Conservation (phyloP, 2,888 invertebrate species). For the Rhingia rostrata region DNA sequence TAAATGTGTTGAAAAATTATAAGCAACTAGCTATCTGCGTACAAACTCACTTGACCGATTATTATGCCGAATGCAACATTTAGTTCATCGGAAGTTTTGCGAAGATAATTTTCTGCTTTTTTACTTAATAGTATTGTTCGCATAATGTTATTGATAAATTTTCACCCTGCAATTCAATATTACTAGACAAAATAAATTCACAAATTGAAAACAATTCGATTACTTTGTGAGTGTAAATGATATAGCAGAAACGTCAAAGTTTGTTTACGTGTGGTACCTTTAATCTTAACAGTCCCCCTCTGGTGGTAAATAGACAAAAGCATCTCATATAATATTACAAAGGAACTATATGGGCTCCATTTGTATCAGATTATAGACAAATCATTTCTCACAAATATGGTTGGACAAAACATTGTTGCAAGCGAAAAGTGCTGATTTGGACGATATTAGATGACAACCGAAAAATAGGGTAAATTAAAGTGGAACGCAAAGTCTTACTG, state of each 20-base stretch:
- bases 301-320: background rate
- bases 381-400: too few species aligned
- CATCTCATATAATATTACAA: background rate
- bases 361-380: background rate
- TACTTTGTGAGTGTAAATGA: background rate
- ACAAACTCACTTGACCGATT: slow-evolving; percentile 88
- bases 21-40: background rate
- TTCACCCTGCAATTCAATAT: too few species aligned
- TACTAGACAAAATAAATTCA: too few species aligned
- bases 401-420: too few species aligned
- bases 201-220: background rate
- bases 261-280: slow-evolving; percentile 68
- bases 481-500: too few species aligned
- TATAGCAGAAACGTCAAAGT: slow-evolving; percentile 36
- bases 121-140: slow-evolving; percentile 88
- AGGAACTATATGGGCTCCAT: background rate
- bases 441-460: too few species aligned
- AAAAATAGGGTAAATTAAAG: too few species aligned
- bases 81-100: slow-evolving; percentile 86
- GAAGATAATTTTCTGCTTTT: slow-evolving; percentile 87
- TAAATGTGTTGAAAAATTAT: slow-evolving; percentile 28
- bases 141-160: slow-evolving; percentile 77
- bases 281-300: background rate
- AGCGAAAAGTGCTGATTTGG: too few species aligned
- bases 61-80: slow-evolving; percentile 89